phyloP scores from a whole-genome alignment of 2,797 vertebrate species.

The Podargus strigoides region DNA sequence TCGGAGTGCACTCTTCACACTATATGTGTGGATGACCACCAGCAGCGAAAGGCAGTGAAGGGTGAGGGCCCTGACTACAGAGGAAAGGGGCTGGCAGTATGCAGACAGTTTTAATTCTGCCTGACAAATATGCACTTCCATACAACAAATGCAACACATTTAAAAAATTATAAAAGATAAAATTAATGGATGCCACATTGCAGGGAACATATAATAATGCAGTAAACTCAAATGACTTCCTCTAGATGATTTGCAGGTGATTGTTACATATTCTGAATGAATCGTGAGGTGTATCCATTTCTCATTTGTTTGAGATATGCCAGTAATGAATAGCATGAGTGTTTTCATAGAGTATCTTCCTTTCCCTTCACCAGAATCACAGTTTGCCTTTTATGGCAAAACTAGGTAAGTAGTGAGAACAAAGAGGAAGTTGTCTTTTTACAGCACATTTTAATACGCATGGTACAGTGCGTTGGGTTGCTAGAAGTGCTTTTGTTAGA shows the following conservation, averaged over 20 bases:
- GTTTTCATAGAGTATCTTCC: not conserved
- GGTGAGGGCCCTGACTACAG: not conserved
- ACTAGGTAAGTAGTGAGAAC: not conserved
- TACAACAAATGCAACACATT: not conserved
- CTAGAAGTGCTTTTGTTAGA: not conserved
- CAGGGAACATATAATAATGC: not conserved
- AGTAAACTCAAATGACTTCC: not conserved
- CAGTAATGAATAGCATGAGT: not conserved
- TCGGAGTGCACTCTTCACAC: not conserved
- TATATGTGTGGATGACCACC: not conserved
- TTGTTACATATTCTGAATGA: not conserved
- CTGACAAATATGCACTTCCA: not conserved
- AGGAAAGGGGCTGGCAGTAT: not conserved
- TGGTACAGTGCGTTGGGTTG: not conserved
- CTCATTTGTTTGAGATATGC: not conserved
- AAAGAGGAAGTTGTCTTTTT: not conserved
- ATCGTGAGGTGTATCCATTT: rapidly evolving
- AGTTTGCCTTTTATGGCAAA: not conserved
- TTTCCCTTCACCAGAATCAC: not conserved
- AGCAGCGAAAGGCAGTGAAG: not conserved
- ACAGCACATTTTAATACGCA: not conserved
- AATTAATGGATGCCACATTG: not conserved
- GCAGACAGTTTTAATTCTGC: not conserved
- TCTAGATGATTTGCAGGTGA: not conserved
- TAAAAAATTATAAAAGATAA: not conserved